A percentile compares a stretch with the other conserved stretches of the same genome.
Conservation (phyloP, 2,888 invertebrate species). For the Neoascia interrupta region DNA sequence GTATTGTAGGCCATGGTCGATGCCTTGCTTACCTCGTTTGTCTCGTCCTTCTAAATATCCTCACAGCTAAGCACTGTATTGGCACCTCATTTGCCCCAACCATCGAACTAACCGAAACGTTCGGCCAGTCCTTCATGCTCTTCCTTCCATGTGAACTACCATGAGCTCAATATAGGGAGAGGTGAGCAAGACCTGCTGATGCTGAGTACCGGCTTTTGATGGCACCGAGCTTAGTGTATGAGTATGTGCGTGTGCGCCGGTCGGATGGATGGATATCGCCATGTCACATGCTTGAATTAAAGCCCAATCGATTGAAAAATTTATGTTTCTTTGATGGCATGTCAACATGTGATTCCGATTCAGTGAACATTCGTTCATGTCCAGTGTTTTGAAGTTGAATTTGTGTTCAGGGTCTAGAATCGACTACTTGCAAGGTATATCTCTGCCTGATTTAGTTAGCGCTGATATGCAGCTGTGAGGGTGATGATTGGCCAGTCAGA, state of each 20-base stretch:
- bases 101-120: slow-evolving; percentile 45
- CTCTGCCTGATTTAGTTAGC: slow-evolving; percentile 28
- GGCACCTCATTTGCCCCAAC: slow-evolving; percentile 59
- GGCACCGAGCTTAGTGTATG: slow-evolving; percentile 7
- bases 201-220: no score
- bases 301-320: slow-evolving; percentile 74
- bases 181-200: background rate
- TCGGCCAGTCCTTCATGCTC: slow-evolving; percentile 4
- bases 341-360: slow-evolving; percentile 68
- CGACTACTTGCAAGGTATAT: background rate
- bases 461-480: slow-evolving; percentile 36
- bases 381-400: slow-evolving; percentile 36
- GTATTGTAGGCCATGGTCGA: background rate
- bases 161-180: background rate
- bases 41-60: background rate
- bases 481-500: slow-evolving; percentile 29
- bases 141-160: background rate
- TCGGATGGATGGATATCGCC: slow-evolving; percentile 45
- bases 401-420: background rate
- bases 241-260: slow-evolving; percentile 7
- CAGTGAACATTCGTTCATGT: slow-evolving; percentile 52
- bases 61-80: slow-evolving; percentile 21
- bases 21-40: background rate
- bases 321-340: slow-evolving; percentile 72
- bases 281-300: slow-evolving; percentile 72